These are phyloP conservation scores for Hydrolagus affinis DNA, from an alignment of 2,113 vertebrate species.

Conservation along the genomic window DNA sequence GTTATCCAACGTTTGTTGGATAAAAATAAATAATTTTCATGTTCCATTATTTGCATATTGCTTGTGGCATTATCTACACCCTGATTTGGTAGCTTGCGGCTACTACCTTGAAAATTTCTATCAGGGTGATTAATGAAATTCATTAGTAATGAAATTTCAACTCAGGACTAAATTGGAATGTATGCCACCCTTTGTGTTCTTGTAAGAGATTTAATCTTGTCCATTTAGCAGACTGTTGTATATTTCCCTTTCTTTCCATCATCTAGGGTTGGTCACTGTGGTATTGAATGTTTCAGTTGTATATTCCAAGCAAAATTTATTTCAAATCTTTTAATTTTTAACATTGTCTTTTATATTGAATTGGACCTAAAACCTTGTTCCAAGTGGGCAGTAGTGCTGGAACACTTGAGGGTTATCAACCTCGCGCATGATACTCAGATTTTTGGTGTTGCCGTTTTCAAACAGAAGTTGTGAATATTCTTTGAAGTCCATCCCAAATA, in stretches of 20 bases:
- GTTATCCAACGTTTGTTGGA: background rate
- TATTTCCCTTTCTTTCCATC: background rate
- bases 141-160: background rate
- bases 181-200: background rate
- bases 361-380: too few relatives aligned
- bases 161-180: background rate
- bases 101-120: background rate
- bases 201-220: background rate
- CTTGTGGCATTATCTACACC: background rate
- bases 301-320: too few relatives aligned
- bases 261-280: background rate
- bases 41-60: constrained; percentile 8
- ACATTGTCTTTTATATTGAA: too few relatives aligned
- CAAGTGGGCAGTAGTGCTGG: too few relatives aligned
- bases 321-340: too few relatives aligned
- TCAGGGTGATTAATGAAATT: constrained; percentile 10
- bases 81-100: background rate
- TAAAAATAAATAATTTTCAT: background rate
- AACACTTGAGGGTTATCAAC: too few relatives aligned
- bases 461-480: too few relatives aligned
- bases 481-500: too few relatives aligned
- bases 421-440: too few relatives aligned
- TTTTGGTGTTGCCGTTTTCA: too few relatives aligned
- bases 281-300: background rate
- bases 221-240: background rate